Conservation (phyloP, 2,888 invertebrate genomes). For the Scaptodrosophila latifasciaeformis region DNA sequence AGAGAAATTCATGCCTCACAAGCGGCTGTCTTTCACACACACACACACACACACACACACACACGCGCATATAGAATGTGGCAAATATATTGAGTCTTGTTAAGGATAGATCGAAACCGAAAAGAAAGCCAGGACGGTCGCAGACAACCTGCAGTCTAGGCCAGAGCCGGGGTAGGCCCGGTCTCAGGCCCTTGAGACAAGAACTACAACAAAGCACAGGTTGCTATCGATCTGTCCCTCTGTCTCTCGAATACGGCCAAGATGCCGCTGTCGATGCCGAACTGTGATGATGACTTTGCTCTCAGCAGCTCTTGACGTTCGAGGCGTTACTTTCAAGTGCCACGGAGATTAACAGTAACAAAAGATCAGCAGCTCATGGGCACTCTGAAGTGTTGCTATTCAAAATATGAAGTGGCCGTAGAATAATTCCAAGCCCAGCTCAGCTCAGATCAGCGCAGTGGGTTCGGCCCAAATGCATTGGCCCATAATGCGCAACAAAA, state of each 20-base stretch:
- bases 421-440: slow-evolving; percentile 32
- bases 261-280: background rate
- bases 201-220: background rate
- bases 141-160: slow-evolving; percentile 9
- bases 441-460: too few relatives aligned
- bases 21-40: slow-evolving; percentile 5
- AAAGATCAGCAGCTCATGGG: slow-evolving; percentile 44
- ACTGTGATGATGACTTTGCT: slow-evolving; percentile 42
- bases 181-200: slow-evolving; percentile 5
- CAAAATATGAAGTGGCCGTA: slow-evolving; percentile 24
- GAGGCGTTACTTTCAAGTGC: slow-evolving; percentile 38
- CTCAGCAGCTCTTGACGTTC: slow-evolving; percentile 27
- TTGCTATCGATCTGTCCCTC: too few relatives aligned
- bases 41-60: too few relatives aligned
- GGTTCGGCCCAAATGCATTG: too few relatives aligned
- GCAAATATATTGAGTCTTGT: too few relatives aligned
- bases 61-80: too few relatives aligned
- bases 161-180: background rate
- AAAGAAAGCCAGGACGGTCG: slow-evolving; percentile 41
- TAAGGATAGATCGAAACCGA: slow-evolving; percentile 16
- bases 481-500: slow-evolving; percentile 22
- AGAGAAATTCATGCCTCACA: slow-evolving; percentile 40
- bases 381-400: slow-evolving; percentile 37
- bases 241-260: too few relatives aligned
- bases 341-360: slow-evolving; percentile 54